Percentiles rank a stretch among this genome's conserved stretches.
Evolutionary conservation across 2,888 invertebrate species (phyloP).

Genomic region (Philonicus albiceps): DNA sequence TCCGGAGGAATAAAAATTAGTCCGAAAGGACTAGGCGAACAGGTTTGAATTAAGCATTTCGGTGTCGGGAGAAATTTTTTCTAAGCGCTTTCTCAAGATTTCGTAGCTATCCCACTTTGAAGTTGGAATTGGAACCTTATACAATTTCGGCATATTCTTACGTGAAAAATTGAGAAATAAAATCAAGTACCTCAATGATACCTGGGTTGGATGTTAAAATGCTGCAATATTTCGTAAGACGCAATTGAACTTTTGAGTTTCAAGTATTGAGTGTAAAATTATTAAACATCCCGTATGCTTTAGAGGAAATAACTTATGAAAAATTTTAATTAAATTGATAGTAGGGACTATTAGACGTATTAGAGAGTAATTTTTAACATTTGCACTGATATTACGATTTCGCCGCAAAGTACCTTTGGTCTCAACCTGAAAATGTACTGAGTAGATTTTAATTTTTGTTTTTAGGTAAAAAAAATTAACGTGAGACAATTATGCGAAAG

Average conservation of each 20-base stretch:
- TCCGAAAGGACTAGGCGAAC: not conserved
- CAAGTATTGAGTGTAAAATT: not conserved
- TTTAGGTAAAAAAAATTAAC: not conserved
- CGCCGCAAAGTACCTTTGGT: not conserved
- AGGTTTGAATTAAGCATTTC: not conserved
- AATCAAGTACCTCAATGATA: not conserved
- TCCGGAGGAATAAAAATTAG: not conserved
- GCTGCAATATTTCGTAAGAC: no score
- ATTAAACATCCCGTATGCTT: not conserved
- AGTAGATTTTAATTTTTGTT: not conserved
- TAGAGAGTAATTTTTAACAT: not conserved
- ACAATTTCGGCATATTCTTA: no score
- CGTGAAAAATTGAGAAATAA: not conserved
- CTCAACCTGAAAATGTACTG: not conserved
- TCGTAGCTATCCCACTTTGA: not conserved
- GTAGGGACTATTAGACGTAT: not conserved
- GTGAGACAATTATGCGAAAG: not conserved
- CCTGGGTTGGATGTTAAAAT: no score
- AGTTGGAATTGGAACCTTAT: no score
- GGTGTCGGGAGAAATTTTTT: not conserved
- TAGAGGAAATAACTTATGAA: not conserved
- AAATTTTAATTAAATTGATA: not conserved
- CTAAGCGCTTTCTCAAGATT: not conserved
- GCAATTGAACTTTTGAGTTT: no score
- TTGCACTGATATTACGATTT: not conserved